Evolutionary conservation across 2,888 invertebrate genomes (phyloP), one percentile per base, ranked within the genome.

Genomic region (Metalampra italica): DNA sequence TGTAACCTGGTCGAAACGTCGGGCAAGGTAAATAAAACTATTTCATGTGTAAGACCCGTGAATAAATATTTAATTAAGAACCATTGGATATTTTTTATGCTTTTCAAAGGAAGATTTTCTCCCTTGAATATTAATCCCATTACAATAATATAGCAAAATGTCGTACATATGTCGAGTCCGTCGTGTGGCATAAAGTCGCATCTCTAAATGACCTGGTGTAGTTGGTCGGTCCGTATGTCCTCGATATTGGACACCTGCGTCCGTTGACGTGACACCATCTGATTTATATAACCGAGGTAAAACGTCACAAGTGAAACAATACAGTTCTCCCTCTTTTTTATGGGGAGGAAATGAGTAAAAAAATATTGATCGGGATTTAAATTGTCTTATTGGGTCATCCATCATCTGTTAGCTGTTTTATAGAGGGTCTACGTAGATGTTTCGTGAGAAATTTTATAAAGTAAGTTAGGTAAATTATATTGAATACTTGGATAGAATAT

Each of bases 261-360:
- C 84, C 84, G 84, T 69, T 64, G 71, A 64, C 68, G 71, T 69
- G 73, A 72, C 73, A 70, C 69, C 68, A 69, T 65, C 79, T 82
- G 87, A 87, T 86, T 84, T 86, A 84, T 82, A 69, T 67, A 55
- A 61, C 54, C 50, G 50, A 66, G 64, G 64, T 63, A 61, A 67
- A 71, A 70, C 66, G 69, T 61, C 57, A 54, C 53, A 65, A 66
- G 67, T 71, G 65, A 79, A 72, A 78, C 78, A 79, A 79, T 49
- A 40, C 39, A 46, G 40, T 57, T 56, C 54, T 51, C 57, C 50
- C 56, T 55, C 50, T 43, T 49, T 13, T 39, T 39, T 57, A 56
- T 56, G 29, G 30, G 34, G 29, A 49, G 49, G 51, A 52, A 49
- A 38, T 45, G 37, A 47, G 30, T 37, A 46, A 74, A 75, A 72